Evolutionary conservation across 2,797 vertebrate species (phyloP).

Genomic region (Brotula barbata): DNA sequence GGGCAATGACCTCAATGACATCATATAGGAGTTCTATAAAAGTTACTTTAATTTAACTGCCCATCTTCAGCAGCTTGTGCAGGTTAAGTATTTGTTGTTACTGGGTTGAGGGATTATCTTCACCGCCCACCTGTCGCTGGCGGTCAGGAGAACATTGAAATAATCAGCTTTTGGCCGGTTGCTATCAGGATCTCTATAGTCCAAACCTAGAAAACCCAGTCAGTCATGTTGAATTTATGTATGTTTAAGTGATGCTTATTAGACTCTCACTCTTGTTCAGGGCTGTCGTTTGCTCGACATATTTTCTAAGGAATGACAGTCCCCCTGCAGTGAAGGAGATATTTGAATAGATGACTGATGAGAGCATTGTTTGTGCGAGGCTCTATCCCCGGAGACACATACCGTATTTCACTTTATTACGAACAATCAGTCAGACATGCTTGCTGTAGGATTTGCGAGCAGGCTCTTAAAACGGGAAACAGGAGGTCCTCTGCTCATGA

Average conservation of each 20-base stretch:
- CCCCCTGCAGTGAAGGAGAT: conserved; percentile 26
- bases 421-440: conserved; percentile 44
- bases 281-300: conserved; percentile 11
- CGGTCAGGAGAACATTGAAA: conserved; percentile 33
- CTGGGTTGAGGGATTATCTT: conserved; percentile 61
- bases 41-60: too few relatives aligned
- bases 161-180: conserved; percentile 35
- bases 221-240: too few relatives aligned
- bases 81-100: conserved; percentile 49
- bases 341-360: conserved; percentile 33
- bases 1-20: too few relatives aligned
- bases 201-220: too few relatives aligned
- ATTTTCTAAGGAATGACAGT: conserved; percentile 33
- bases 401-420: conserved; percentile 3
- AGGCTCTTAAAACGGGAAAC: conserved; percentile 27
- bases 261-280: conserved; percentile 15
- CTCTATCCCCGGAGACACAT: background rate
- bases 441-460: conserved; percentile 15
- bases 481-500: conserved; percentile 16
- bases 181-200: conserved; percentile 20
- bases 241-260: too few relatives aligned
- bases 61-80: conserved; percentile 43
- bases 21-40: too few relatives aligned
- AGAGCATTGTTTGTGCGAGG: conserved; percentile 29
- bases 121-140: conserved; percentile 51